Evolutionary conservation across 2,113 vertebrate genomes (phyloP), one percentile per base, ranked within the genome.

Genomic region (Platichthys stellatus): DNA sequence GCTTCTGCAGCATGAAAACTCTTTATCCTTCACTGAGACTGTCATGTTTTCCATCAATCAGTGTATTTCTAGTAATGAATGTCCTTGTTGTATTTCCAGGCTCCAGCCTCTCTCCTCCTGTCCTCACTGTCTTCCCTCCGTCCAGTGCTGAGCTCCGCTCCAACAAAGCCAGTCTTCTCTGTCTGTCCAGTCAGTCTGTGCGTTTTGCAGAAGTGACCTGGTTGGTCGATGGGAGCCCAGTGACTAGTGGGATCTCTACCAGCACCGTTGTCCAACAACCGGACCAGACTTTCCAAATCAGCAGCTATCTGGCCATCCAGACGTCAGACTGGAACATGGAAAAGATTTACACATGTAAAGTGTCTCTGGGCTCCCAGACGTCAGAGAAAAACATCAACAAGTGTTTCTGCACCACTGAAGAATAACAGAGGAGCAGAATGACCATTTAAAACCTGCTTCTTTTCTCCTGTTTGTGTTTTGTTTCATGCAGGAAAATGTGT

Each of bases 61-160:
- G 4, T 47, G 14, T 47, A 23, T 54, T 17, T 7, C 9, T 49
- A 2, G 2, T 38, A 18, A 5, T 57, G 2, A 51, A 20, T 45
- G 31, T 63, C 14, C 58, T 59, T 10, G 9, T 2, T 77, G 67
- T 86, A 6, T 57, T 70, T 80, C 43, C 82, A 93, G 91, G 76
- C 79, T 74, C 81, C 61, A 83, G 59, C 20, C 72, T 89, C 80
- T 0, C 78, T 82, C 72, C 80, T 77, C 89, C 91, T 68, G 90
- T 90, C 63, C 80, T 93, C 74, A 92, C 84, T 4, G 63, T 93
- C 79, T 87, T 91, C 40, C 90, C 87, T 87, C 89, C 90, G 0
- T 90, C 92, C 92, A 88, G 65, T 20, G 74, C 80, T 86, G 89
- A 92, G 74, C 86, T 92, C 65, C 78, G 81, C 86, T 74, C 88